Percentiles rank a stretch among this genome's conserved stretches.
Conservation (phyloP, 2,113 vertebrate species). For the Cisticola juncidis region DNA sequence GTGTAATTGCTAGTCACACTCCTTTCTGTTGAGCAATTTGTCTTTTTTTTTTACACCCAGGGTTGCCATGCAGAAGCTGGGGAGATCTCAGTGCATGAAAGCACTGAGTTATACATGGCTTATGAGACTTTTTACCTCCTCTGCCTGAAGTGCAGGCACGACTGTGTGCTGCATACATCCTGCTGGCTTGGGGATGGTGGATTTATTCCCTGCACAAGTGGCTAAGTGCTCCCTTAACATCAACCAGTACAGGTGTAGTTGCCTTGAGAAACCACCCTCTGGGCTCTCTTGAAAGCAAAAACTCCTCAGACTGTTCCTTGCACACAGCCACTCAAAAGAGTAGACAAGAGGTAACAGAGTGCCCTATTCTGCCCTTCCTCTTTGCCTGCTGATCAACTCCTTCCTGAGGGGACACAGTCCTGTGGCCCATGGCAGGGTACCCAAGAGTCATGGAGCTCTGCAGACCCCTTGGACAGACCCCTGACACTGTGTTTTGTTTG, state of each 20-base stretch:
- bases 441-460: neutral
- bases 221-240: accelerated
- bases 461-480: neutral
- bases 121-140: neutral
- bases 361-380: neutral
- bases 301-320: neutral
- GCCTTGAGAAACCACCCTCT: neutral
- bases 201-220: neutral
- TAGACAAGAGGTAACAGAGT: neutral
- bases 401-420: neutral
- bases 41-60: neutral
- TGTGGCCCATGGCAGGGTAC: accelerated
- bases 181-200: neutral
- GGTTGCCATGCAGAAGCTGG: neutral
- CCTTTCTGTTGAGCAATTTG: neutral
- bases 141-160: neutral
- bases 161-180: neutral
- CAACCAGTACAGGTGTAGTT: neutral
- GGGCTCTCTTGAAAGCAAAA: neutral
- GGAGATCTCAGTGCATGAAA: neutral
- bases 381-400: accelerated
- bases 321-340: neutral
- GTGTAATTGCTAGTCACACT: neutral
- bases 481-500: neutral
- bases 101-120: neutral